Evolutionary conservation across 2,797 vertebrate species (phyloP), one percentile per base, ranked within the genome.

Genomic region (Onychomys arenicola): DNA sequence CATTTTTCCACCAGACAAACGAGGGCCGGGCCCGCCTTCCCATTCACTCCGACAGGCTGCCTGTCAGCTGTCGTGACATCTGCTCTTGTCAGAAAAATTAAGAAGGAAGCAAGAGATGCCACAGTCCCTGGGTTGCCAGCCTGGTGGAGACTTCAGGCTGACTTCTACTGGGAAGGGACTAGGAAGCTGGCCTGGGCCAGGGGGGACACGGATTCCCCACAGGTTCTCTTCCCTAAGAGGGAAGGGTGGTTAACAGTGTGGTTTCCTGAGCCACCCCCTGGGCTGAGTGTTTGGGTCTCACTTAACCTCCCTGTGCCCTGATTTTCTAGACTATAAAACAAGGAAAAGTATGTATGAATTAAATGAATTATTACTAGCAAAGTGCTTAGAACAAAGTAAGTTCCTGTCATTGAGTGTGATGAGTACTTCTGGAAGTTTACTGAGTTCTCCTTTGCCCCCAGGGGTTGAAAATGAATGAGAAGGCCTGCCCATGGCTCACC

Each of bases 41-140:
- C 0, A 0, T 65, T 94, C 96, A 63, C 46, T 92, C 61, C 0
- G 17, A 88, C 96, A 95, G 96, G 94, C 95, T 94, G 96, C 37
- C 13, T 95, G 95, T 98, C 97, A 98, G 97, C 96, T 96, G 95
- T 83, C 8, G 76, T 9, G 89, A 86, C 96, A 95, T 95, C 97
- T 97, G 97, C 86, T 95, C 91, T 96, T 95, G 97, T 98, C 97
- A 97, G 95, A 97, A 97, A 95, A 91, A 94, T 95, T 93, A 97
- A 92, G 97, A 91, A 95, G 91, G 95, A 96, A 93, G 67, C 52
- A 83, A 78, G 92, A 90, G 78, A 85, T 59, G 77, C 55, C 37
- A 2, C 55, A 81, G 91, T 34, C 14, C 37, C 75, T 4, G 9
- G 21, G 46, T 87, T 86, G 92, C 52, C 0, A 25, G 89, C 80